Evolutionary conservation across 2,113 vertebrate species (phyloP).

Genomic region (Colossoma macropomum): DNA sequence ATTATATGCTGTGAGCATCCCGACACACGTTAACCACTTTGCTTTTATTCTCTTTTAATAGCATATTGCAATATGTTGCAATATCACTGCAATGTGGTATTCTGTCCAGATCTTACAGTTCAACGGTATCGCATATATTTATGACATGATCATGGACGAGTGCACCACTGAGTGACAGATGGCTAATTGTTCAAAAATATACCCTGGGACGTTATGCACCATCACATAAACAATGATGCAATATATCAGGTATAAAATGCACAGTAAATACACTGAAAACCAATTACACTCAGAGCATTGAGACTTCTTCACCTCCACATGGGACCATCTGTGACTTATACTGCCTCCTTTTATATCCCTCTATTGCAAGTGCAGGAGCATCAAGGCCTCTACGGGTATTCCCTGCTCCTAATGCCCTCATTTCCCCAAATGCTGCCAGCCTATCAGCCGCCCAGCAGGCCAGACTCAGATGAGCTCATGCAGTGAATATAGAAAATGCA

Average conservation of each 20-base stretch:
- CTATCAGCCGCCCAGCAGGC: slow-evolving; percentile 20
- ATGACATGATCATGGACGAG: neutral
- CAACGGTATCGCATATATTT: neutral
- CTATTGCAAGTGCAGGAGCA: slow-evolving; percentile 26
- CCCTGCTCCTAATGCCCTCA: neutral
- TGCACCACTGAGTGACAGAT: slow-evolving; percentile 1
- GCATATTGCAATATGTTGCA: no score
- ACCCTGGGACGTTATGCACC: slow-evolving; percentile 2
- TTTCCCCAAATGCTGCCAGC: slow-evolving; percentile 5
- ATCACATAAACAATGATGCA: neutral
- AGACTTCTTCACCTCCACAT: neutral
- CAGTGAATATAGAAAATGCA: slow-evolving; percentile 54
- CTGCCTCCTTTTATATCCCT: slow-evolving; percentile 22
- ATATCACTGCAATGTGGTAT: no score
- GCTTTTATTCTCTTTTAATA: no score
- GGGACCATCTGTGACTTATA: slow-evolving; percentile 20
- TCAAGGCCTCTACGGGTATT: neutral
- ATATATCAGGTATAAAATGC: slow-evolving; percentile 6
- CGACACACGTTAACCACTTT: no score
- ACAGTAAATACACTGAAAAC: slow-evolving; percentile 9
- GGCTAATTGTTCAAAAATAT: slow-evolving; percentile 11
- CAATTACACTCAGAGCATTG: neutral
- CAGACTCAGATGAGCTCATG: slow-evolving; percentile 48
- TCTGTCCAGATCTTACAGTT: no score
- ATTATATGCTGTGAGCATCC: no score